phyloP scores from a whole-genome alignment of 2,797 vertebrate species.

The Perodicticus potto region DNA sequence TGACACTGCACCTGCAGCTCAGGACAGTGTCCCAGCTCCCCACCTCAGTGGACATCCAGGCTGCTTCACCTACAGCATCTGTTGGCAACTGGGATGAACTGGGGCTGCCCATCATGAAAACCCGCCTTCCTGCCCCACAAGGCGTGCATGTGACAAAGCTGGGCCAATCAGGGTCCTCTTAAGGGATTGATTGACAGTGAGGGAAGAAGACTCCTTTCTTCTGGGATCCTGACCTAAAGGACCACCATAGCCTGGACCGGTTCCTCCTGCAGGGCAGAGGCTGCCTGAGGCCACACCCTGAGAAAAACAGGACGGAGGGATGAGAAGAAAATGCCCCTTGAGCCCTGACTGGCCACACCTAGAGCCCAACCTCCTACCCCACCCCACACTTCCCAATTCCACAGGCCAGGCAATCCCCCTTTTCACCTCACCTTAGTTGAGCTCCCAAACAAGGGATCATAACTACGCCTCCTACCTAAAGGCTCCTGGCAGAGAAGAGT shows the following conservation, averaged over 20 bases:
- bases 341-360: neutral
- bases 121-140: neutral
- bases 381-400: neutral
- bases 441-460: neutral
- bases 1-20: neutral
- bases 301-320: neutral
- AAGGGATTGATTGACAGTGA: neutral
- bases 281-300: neutral
- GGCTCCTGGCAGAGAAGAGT: neutral
- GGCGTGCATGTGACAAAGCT: neutral
- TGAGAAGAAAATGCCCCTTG: neutral
- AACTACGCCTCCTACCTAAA: neutral
- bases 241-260: neutral
- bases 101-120: neutral
- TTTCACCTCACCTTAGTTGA: neutral
- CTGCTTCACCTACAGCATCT: neutral
- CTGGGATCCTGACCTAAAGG: neutral
- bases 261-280: neutral
- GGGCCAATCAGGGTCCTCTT: neutral
- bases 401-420: neutral
- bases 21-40: neutral
- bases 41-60: accelerated
- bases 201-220: neutral
- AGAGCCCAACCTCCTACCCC: neutral
- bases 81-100: neutral